Evolutionary conservation across 2,113 vertebrate species (phyloP), one percentile per base, ranked within the genome.

Genomic region (Pteruthius melanotis): DNA sequence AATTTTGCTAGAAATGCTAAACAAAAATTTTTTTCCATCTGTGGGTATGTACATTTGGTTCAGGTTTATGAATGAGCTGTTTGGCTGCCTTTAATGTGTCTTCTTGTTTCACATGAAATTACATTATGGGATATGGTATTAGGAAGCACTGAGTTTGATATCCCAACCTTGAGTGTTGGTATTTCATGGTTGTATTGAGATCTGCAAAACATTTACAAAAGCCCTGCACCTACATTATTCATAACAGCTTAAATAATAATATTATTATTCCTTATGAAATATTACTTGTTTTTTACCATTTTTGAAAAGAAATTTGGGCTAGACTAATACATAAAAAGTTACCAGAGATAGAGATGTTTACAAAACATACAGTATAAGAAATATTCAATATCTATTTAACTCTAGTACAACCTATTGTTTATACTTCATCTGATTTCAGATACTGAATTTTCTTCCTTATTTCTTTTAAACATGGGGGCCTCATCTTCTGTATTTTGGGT

Each of bases 61-160:
- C n/a, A n/a, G n/a, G n/a, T n/a, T n/a, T 47, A 14, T 33, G 27
- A 83, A n/a, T 23, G n/a, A 54, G 5, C 6, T 2, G 0, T 30
- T 35, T 60, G 68, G 33, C 22, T 70, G 28, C 8, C 40, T 79
- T 69, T 65, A 52, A 49, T 18, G 21, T 28, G 37, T 11, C 24
- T 35, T 10, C 7, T 71, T 7, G 1, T 68, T 84, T 82, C 44
- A 53, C 4, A 42, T 9, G 17, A 70, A 65, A 53, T 53, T 63
- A 7, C 6, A 26, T 27, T 49, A 30, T 15, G 5, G 33, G 20
- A 24, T 74, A 42, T 5, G 8, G 5, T 37, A 35, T 59, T 33
- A n/a, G 11, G 28, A 88, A 64, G 12, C 20, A 31, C 19, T 33
- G 49, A 60, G 26, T 64, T n/a, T 50, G 9, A 24, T 65, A 77